phyloP scores from a whole-genome alignment of 2,888 invertebrate genomes.

The Drosophila hawaiiensis region DNA sequence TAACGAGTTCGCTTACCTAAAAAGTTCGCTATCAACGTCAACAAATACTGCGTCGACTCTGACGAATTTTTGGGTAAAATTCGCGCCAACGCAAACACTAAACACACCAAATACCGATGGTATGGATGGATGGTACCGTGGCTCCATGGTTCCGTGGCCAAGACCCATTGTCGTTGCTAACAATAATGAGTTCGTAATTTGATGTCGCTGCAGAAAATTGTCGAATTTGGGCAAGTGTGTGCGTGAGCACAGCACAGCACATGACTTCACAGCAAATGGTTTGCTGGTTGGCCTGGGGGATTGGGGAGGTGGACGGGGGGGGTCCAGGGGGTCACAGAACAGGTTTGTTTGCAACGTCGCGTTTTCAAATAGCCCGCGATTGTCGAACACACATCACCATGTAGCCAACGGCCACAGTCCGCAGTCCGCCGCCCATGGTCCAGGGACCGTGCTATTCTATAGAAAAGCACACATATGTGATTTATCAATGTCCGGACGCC shows the following conservation, averaged over 20 bases:
- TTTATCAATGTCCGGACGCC: conserved; percentile 75
- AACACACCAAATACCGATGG: conserved; percentile 13
- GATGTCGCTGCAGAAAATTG: conserved; percentile 76
- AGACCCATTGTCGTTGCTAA: conserved; percentile 70
- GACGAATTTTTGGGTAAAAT: conserved; percentile 62
- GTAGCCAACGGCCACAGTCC: conserved; percentile 2
- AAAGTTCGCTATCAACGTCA: conserved; percentile 60
- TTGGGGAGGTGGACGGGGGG: too few species aligned
- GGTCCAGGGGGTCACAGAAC: background rate
- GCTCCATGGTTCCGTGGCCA: conserved; percentile 23
- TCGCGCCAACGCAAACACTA: conserved; percentile 62
- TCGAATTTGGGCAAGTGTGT: conserved; percentile 61
- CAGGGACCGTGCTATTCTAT: conserved; percentile 14
- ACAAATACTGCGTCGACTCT: conserved; percentile 50
- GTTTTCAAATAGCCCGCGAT: conserved; percentile 44
- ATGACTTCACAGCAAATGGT: conserved; percentile 31
- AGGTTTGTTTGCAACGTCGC: conserved; percentile 58
- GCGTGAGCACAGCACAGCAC: conserved; percentile 47
- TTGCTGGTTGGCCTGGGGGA: background rate
- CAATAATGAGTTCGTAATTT: conserved; percentile 84
- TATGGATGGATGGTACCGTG: background rate
- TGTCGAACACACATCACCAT: conserved; percentile 27
- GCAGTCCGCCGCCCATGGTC: background rate
- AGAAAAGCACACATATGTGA: conserved; percentile 62
- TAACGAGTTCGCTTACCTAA: conserved; percentile 17